phyloP scores from a whole-genome alignment of 2,888 invertebrate genomes.

The Capitulum mitella region DNA sequence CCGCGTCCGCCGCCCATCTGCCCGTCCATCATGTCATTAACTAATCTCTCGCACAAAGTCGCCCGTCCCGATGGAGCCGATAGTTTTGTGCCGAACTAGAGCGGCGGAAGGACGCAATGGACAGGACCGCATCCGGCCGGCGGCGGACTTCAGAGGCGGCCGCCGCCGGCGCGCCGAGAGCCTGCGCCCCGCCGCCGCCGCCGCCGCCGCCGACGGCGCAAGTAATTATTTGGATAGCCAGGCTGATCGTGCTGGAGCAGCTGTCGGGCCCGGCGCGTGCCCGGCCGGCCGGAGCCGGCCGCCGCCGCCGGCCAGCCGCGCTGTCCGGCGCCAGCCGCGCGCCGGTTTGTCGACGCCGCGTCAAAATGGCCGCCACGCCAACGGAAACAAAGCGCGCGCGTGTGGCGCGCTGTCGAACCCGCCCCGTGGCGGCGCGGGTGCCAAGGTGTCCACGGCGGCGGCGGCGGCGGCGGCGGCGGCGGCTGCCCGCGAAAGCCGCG shows the following conservation, averaged over 20 bases:
- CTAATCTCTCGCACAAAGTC: constrained; percentile 16
- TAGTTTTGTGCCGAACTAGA: background rate
- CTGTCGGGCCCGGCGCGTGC: constrained; percentile 6
- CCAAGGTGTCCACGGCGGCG: background rate
- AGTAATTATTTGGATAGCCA: constrained; percentile 16
- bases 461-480: background rate
- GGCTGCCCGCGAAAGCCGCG: no score
- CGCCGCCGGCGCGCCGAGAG: background rate
- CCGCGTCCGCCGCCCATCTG: background rate
- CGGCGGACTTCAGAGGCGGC: background rate
- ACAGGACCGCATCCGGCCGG: background rate
- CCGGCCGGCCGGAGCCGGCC: no score
- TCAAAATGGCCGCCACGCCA: constrained; percentile 1
- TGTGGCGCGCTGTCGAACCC: background rate
- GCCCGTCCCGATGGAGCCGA: constrained; percentile 9
- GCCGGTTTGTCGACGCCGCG: background rate
- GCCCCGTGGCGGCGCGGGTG: background rate
- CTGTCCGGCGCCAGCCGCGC: no score
- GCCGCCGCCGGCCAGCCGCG: no score
- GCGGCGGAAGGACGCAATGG: background rate
- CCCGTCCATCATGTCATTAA: constrained; percentile 16
- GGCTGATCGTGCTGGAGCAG: background rate
- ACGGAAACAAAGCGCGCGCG: background rate
- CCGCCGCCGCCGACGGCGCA: background rate
- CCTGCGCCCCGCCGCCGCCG: background rate